phyloP scores from a whole-genome alignment of 2,797 vertebrate species.

The Jordanella pulchra region DNA sequence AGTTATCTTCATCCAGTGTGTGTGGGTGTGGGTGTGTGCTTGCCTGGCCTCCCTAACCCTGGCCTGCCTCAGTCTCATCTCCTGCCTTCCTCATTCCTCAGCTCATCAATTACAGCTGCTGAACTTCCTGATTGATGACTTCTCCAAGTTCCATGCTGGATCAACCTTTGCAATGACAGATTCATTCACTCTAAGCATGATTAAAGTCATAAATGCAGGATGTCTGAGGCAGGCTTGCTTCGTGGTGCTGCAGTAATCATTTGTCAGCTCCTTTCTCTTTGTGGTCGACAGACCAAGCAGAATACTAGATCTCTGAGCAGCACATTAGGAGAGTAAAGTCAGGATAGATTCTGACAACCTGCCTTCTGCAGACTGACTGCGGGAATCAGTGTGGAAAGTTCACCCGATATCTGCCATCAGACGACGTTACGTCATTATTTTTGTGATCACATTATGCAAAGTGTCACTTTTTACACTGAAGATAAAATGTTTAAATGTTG shows the following conservation, averaged over 20 bases:
- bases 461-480: no score
- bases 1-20: neutral
- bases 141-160: slow-evolving; percentile 20
- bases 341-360: slow-evolving; percentile 37
- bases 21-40: neutral
- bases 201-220: slow-evolving; percentile 42
- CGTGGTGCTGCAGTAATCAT: slow-evolving; percentile 1
- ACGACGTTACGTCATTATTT: no score
- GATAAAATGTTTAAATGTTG: slow-evolving; percentile 5
- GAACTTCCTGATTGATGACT: slow-evolving; percentile 24
- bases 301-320: slow-evolving; percentile 15
- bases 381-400: slow-evolving; percentile 16
- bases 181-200: slow-evolving; percentile 22
- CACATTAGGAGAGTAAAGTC: slow-evolving; percentile 33
- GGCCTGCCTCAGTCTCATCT: neutral
- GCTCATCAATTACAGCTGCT: slow-evolving; percentile 17
- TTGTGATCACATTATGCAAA: no score
- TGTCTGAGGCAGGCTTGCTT: slow-evolving; percentile 43
- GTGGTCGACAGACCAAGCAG: slow-evolving; percentile 40
- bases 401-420: neutral
- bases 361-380: slow-evolving; percentile 19
- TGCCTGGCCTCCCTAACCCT: no score
- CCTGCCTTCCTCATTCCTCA: slow-evolving; percentile 26
- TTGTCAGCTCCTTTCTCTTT: slow-evolving; percentile 21
- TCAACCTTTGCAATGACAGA: slow-evolving; percentile 32